Conservation (phyloP, 2,113 vertebrate genomes). For the Mola mola region DNA sequence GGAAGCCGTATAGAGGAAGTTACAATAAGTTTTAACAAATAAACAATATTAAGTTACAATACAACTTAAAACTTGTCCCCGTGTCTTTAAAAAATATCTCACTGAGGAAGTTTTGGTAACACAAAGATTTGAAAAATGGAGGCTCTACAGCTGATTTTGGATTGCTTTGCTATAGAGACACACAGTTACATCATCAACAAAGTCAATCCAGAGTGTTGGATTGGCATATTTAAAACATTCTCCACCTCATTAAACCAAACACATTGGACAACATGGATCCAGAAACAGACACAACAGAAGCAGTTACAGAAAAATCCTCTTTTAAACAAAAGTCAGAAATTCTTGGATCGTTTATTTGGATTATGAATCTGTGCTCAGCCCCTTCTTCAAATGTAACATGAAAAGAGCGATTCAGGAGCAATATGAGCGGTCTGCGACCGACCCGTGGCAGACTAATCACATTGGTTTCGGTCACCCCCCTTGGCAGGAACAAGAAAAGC, state of each 20-base stretch:
- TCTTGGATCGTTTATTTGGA: too few species aligned
- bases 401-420: constrained; percentile 17
- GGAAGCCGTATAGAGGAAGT: too few species aligned
- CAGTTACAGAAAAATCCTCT: too few species aligned
- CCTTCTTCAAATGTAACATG: constrained; percentile 13
- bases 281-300: constrained; percentile 26
- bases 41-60: constrained; percentile 14
- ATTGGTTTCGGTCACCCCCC: constrained; percentile 17
- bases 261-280: neutral
- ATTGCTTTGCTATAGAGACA: neutral
- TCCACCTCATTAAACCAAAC: constrained; percentile 12
- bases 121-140: constrained; percentile 2
- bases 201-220: neutral
- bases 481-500: too few species aligned
- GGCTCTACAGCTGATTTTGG: constrained; percentile 2
- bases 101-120: constrained; percentile 2
- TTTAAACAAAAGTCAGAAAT: too few species aligned
- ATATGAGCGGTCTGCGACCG: constrained; percentile 10
- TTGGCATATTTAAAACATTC: constrained; percentile 8
- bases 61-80: constrained; percentile 28
- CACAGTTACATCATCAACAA: too few species aligned
- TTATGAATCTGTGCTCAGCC: too few species aligned
- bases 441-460: constrained; percentile 20
- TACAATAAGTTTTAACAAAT: constrained; percentile 20
- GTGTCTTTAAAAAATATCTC: constrained; percentile 16